A percentile compares a stretch with the other conserved stretches of the same genome.
Conservation (phyloP, 1,140 invertebrate species). For the Leptestheria dahalacensis region DNA sequence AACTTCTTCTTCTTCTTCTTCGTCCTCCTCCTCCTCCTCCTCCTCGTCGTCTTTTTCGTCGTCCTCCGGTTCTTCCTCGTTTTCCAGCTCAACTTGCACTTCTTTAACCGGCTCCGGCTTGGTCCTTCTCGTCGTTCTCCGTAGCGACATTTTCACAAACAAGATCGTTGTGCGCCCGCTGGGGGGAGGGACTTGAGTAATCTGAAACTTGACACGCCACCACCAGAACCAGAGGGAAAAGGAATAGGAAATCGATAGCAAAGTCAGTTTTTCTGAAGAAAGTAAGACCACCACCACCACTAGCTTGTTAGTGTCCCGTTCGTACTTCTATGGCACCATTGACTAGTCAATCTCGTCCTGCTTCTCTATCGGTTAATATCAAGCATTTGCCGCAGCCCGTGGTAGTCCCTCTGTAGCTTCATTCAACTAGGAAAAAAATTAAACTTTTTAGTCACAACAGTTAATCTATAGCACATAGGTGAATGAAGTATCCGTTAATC, state of each 20-base stretch:
- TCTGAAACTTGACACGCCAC: not conserved
- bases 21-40: not conserved
- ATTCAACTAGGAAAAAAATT: too few species aligned
- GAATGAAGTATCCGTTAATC: too few species aligned
- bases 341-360: not conserved
- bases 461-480: too few species aligned
- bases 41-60: not conserved
- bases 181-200: not conserved
- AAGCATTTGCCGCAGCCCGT: too few species aligned
- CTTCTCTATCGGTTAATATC: not conserved
- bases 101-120: not conserved
- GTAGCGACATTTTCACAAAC: not conserved
- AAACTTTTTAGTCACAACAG: too few species aligned
- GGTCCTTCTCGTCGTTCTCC: constrained; percentile 1
- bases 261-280: too few species aligned
- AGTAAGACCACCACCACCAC: not conserved
- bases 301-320: not conserved
- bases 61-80: not conserved
- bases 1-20: not conserved
- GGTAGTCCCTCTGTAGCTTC: not conserved
- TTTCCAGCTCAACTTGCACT: not conserved
- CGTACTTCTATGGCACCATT: not conserved
- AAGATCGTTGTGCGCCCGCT: not conserved
- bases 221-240: not conserved
- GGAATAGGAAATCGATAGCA: not conserved